Evolutionary conservation across 2,797 vertebrate species (phyloP).

Genomic region (Sebastes kiyomatsui): DNA sequence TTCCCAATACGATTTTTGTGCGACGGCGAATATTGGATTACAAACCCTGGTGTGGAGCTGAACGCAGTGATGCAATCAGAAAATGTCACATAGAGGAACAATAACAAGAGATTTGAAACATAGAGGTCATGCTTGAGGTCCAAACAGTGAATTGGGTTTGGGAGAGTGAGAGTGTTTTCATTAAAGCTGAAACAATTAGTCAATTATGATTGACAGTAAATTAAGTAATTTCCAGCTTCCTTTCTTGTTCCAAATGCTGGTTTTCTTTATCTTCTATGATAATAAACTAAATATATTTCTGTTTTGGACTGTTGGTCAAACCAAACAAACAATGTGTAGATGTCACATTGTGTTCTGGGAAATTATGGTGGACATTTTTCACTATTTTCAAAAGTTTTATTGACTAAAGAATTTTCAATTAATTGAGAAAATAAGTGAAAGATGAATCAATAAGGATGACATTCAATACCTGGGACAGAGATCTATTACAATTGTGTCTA

Average conservation of each 20-base stretch:
- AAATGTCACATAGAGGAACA: slow-evolving; percentile 9
- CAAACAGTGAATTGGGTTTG: background rate
- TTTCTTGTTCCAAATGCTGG: background rate
- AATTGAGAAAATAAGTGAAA: background rate
- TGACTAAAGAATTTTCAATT: background rate
- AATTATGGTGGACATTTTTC: background rate
- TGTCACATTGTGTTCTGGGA: background rate
- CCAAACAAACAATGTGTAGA: background rate
- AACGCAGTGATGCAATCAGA: slow-evolving; percentile 4
- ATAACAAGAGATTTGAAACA: slow-evolving; percentile 10
- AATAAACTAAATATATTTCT: background rate
- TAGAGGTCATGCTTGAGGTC: background rate
- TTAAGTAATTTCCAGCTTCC: background rate
- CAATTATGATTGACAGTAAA: too few relatives aligned
- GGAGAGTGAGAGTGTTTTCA: background rate
- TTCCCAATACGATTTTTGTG: slow-evolving; percentile 10
- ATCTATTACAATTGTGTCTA: background rate
- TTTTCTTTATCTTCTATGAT: background rate
- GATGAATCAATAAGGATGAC: background rate
- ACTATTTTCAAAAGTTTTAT: background rate
- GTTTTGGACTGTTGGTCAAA: background rate
- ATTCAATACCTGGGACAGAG: background rate
- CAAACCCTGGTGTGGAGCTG: background rate
- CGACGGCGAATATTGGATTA: slow-evolving; percentile 25
- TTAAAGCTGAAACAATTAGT: background rate